Evolutionary conservation across 2,113 vertebrate genomes (phyloP), one percentile per base, ranked within the genome.

Genomic region (Zosterops borbonicus): DNA sequence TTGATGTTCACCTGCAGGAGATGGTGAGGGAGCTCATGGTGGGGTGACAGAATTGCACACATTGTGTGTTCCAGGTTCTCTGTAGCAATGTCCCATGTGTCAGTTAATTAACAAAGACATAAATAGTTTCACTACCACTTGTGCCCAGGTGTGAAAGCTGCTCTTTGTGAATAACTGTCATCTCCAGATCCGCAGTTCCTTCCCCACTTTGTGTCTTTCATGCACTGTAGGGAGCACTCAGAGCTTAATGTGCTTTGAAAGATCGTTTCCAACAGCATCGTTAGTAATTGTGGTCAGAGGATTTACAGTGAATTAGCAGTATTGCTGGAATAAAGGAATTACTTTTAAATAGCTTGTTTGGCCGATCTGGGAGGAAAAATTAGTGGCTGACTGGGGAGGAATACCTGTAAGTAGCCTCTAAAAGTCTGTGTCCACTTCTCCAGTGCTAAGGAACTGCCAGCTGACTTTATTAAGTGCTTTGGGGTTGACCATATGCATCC

Each of bases 31-130:
- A 65, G 46, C 22, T 85, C 37, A 0, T 9, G 42, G 46, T 56
- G 53, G 55, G 37, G 12, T 12, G 17, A 14, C 29, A 52, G 31
- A 14, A 42, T 10, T 29, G 59, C 16, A 1, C 18, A 1, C 10
- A 1, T 9, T 14, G 47, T 5, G 14, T 28, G 9, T 58, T 7
- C 55, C 28, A 44, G 21, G 25, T 19, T 58, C 55, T 74, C 49
- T 59, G 16, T 27, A 41, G 27, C 3, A 0, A 1, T 27, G 27
- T 31, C 53, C 23, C 11, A 1, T 8, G 35, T 8, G 23, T 6
- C 37, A 33, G 39, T 55, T 94, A 37, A 58, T 88, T 85, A 53
- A 46, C n/a, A 86, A 41, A 88, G 44, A 14, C 10, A 4, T 14
- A 15, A 85, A 55, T 59, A 28, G 37, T 65, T 46, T 47, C 55